Percentiles rank a stretch among this genome's conserved stretches.
Evolutionary conservation across 2,113 vertebrate species (phyloP).

Genomic region (Sorex araneus): DNA sequence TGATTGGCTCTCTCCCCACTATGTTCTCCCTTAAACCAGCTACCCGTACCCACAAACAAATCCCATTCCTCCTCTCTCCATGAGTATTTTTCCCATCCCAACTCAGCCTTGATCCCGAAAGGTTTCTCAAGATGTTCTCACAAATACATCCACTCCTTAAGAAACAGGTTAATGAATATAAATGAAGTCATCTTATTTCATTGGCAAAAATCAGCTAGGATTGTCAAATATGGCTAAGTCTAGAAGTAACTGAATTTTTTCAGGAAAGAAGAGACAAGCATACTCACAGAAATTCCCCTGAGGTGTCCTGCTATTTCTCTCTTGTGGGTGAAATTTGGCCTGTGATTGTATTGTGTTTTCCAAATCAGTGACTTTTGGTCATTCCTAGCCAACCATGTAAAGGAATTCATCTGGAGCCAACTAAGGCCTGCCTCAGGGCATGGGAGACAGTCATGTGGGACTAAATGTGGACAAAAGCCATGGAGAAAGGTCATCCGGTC

Average conservation of each 20-base stretch:
- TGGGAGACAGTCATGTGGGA: background rate
- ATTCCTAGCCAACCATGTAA: constrained; percentile 56
- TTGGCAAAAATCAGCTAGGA: constrained; percentile 1
- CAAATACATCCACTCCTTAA: background rate
- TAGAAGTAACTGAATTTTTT: constrained; percentile 49
- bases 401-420: constrained; percentile 40
- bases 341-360: constrained; percentile 67
- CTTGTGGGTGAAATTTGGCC: constrained; percentile 70
- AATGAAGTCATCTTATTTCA: background rate
- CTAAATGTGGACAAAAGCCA: constrained; percentile 10
- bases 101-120: constrained; percentile 27
- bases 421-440: constrained; percentile 7
- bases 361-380: constrained; percentile 65
- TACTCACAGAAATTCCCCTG: constrained; percentile 57
- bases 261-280: constrained; percentile 42
- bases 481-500: background rate
- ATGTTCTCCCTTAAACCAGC: constrained; percentile 2
- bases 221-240: constrained; percentile 34
- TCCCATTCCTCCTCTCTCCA: background rate
- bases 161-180: background rate
- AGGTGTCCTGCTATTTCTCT: constrained; percentile 67
- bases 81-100: background rate
- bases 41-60: background rate
- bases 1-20: background rate
- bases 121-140: background rate